Evolutionary conservation across 2,113 vertebrate genomes (phyloP).

Genomic region (Calyptommatus sinebrachiatus): DNA sequence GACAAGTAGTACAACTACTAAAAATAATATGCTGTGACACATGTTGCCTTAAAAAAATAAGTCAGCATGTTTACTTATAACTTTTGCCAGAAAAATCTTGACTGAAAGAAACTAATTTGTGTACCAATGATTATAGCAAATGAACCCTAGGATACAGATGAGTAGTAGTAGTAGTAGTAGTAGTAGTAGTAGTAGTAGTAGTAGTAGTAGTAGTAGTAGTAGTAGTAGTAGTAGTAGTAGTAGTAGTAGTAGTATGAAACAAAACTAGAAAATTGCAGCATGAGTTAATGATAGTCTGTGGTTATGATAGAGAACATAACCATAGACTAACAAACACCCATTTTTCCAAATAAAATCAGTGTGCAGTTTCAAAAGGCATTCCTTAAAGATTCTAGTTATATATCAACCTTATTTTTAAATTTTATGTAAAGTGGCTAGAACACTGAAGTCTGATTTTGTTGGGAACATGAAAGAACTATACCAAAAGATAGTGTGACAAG

Average conservation of each 20-base stretch:
- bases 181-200: too few species aligned
- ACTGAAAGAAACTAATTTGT: not conserved
- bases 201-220: too few species aligned
- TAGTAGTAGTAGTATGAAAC: too few species aligned
- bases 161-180: too few species aligned
- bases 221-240: too few species aligned
- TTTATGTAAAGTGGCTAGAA: not conserved
- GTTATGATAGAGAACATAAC: not conserved
- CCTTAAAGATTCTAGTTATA: not conserved
- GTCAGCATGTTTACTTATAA: not conserved
- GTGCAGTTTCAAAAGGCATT: not conserved
- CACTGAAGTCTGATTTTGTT: not conserved
- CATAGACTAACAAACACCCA: not conserved
- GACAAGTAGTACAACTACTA: not conserved
- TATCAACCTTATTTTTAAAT: not conserved
- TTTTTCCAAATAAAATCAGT: not conserved
- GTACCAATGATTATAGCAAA: not conserved
- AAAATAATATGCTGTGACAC: not conserved
- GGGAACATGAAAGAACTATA: not conserved
- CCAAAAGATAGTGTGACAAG: not conserved
- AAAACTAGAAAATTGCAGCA: slow-evolving; percentile 5
- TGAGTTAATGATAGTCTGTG: not conserved
- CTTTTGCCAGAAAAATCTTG: not conserved
- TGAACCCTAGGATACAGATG: not conserved
- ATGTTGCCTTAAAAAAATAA: not conserved